Evolutionary conservation across 2,113 vertebrate genomes (phyloP), one percentile per base, ranked within the genome.

Genomic region (Jacana jacana): DNA sequence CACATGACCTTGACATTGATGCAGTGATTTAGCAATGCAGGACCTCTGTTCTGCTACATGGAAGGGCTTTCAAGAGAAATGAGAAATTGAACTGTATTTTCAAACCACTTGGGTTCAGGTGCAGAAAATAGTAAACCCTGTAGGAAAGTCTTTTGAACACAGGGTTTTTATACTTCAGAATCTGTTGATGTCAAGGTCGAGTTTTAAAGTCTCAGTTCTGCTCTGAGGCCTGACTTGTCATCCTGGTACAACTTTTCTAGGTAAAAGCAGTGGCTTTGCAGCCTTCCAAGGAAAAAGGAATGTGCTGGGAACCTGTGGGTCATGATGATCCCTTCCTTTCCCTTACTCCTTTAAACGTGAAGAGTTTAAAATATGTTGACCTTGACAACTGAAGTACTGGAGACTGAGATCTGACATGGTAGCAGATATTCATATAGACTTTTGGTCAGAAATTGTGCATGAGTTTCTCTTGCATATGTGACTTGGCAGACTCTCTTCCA

Each of bases 11-110:
- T 89, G 84, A 72, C 44, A 77, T 49, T 69, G 79, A 86, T 89
- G 69, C 85, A 91, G 61, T 68, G 92, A 93, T 93, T 87, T 65
- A 93, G 66, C 63, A 88, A 20, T 71, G 49, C 51, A 66, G 63
- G 31, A 63, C n/a, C 8, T 91, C 66, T 85, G 61, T 69, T 95
- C 54, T 95, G 18, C 49, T 70, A 9, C 37, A 7, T 77, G 49
- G 85, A 80, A 68, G 31, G 54, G 37, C 63, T 89, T 71, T 95
- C 58, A 64, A 73, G 55, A 88, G 63, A 75, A 91, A 82, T 76
- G 73, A 87, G 88, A 94, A 96, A 89, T 73, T 82, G 84, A 96
- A 93, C 58, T 88, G 13, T 69, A 35, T 82, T 79, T 89, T 80
- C 49, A 91, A n/a, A 66, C 75, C 48, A 72, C 71, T 80, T 87